Percentiles rank a stretch among this genome's conserved stretches.
phyloP scores from a whole-genome alignment of 2,888 invertebrate species.

The Aphidoletes aphidimyza region DNA sequence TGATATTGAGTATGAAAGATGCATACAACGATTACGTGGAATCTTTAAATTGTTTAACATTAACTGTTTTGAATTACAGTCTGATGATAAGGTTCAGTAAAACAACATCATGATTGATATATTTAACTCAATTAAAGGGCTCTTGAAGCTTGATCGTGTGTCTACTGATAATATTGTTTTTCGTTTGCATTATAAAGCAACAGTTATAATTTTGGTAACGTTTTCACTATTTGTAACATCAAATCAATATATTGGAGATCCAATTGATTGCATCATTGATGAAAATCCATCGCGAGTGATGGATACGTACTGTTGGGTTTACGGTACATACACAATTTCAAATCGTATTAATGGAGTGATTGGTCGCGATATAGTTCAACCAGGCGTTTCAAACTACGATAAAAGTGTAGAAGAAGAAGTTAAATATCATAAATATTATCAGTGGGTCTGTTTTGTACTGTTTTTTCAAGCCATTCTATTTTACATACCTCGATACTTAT shows the following conservation, averaged over 20 bases:
- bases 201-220: neutral
- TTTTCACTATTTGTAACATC: neutral
- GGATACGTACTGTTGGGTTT: conserved; percentile 68
- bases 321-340: neutral
- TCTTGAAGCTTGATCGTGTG: neutral
- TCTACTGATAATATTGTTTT: neutral
- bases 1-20: too few relatives aligned
- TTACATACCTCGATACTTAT: neutral
- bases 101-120: neutral
- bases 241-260: conserved; percentile 81
- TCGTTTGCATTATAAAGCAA: conserved; percentile 13
- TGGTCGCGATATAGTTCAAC: neutral
- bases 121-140: neutral
- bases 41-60: too few relatives aligned
- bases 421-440: conserved; percentile 29
- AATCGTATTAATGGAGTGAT: neutral
- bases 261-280: conserved; percentile 94
- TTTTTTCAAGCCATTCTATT: neutral
- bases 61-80: neutral
- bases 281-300: conserved; percentile 89
- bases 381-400: neutral
- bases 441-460: conserved; percentile 4
- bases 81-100: neutral
- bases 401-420: neutral
- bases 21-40: too few relatives aligned